A percentile compares a stretch with the other conserved stretches of the same genome.
Conservation (phyloP, 2,113 vertebrate species). For the Oreochromis spilurus region DNA sequence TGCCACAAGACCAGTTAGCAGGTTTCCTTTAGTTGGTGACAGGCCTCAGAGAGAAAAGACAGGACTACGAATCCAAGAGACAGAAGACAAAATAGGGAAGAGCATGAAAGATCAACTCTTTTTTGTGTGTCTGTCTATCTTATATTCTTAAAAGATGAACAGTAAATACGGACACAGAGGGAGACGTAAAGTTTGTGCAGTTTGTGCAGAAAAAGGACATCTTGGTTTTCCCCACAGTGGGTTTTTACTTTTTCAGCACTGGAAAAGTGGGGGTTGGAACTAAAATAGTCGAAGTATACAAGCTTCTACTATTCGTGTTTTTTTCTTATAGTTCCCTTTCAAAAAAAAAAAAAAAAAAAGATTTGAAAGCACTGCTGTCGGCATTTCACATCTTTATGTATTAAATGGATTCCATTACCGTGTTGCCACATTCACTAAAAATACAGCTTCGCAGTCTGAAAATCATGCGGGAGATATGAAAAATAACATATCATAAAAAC, state of each 20-base stretch:
- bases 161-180: neutral
- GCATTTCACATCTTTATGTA: neutral
- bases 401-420: neutral
- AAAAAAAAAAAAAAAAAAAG: neutral
- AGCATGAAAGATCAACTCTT: neutral
- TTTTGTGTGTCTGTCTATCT: neutral
- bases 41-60: constrained; percentile 5
- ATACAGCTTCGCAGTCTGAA: neutral
- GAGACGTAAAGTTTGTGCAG: neutral
- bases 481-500: neutral
- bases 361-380: neutral
- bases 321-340: neutral
- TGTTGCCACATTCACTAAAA: neutral
- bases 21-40: constrained; percentile 31
- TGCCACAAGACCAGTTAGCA: constrained; percentile 42
- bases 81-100: neutral
- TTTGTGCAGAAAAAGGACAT: neutral
- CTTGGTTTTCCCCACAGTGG: neutral
- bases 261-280: neutral
- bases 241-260: neutral
- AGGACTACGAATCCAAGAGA: neutral
- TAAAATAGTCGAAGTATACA: neutral
- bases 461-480: neutral
- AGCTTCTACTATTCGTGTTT: neutral
- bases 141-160: neutral